phyloP scores from a whole-genome alignment of 2,113 vertebrate genomes.

The Pygoscelis antarcticus region DNA sequence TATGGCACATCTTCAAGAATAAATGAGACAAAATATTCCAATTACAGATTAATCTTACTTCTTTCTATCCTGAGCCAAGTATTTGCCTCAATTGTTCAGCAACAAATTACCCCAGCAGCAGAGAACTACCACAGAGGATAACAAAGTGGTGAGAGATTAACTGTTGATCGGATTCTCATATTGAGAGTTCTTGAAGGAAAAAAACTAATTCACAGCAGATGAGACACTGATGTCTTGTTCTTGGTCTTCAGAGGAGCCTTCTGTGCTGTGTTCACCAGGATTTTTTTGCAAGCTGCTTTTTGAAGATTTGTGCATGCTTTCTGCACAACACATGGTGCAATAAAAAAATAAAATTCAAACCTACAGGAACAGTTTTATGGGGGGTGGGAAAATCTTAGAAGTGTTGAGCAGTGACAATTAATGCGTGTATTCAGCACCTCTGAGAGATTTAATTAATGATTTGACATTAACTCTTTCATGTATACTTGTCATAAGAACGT shows the following conservation, averaged over 20 bases:
- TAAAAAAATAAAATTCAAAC: background rate
- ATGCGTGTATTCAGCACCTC: background rate
- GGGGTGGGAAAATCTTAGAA: background rate
- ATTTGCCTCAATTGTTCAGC: conserved; percentile 72
- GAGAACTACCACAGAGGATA: background rate
- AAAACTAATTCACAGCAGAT: conserved; percentile 50
- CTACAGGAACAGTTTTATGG: background rate
- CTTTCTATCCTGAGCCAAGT: conserved; percentile 65
- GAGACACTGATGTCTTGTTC: conserved; percentile 51
- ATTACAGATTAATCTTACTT: conserved; percentile 67
- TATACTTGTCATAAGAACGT: rapidly evolving
- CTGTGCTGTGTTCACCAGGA: background rate
- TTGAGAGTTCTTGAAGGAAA: conserved; percentile 5
- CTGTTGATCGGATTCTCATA: background rate
- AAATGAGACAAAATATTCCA: conserved; percentile 81
- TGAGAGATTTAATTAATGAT: background rate
- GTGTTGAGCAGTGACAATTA: conserved; percentile 7
- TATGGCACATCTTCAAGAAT: conserved; percentile 79
- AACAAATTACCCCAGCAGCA: conserved; percentile 64
- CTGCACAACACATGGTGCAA: conserved; percentile 31
- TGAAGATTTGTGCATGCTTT: conserved; percentile 12
- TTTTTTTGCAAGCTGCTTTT: conserved; percentile 40
- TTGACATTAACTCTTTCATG: background rate
- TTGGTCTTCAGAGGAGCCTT: conserved; percentile 44
- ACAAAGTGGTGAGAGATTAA: background rate